Percentiles rank a stretch among this genome's conserved stretches.
These are phyloP conservation scores for Xylocampa areola DNA, from an alignment of 2,888 invertebrate species.

Conservation along the genomic window DNA sequence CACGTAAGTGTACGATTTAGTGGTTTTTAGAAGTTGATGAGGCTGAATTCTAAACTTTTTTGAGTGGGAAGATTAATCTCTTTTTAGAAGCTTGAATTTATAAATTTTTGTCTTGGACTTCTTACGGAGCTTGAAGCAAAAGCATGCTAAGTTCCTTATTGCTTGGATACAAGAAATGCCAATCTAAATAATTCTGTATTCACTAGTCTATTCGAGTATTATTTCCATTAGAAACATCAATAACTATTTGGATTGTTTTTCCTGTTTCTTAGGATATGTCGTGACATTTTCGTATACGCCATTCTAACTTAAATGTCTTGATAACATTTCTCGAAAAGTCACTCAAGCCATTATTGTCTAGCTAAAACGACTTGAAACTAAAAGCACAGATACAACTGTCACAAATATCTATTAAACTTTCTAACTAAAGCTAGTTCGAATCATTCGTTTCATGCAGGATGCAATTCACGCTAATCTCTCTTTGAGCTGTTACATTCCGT, in stretches of 20 bases:
- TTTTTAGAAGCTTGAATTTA: neutral
- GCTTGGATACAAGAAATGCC: no score
- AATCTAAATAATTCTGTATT: no score
- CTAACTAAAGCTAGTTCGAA: neutral
- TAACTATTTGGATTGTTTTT: no score
- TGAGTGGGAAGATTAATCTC: neutral
- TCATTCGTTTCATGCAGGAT: slow-evolving; percentile 20
- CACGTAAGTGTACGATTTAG: slow-evolving; percentile 42
- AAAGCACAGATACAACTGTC: neutral
- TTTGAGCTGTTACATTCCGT: slow-evolving; percentile 18
- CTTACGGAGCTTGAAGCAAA: no score
- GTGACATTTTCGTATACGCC: no score
- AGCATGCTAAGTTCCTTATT: no score
- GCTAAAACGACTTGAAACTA: neutral
- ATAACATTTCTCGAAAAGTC: neutral
- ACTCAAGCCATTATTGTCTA: neutral
- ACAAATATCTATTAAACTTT: no score
- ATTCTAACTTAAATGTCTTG: neutral
- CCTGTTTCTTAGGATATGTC: no score
- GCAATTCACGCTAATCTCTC: slow-evolving; percentile 26
- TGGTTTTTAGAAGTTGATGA: slow-evolving; percentile 5
- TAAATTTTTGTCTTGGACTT: no score
- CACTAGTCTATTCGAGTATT: no score
- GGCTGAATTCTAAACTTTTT: slow-evolving; percentile 2
- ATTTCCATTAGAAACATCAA: no score